Base-by-base conservation (phyloP, 2,797 vertebrate genomes). In the Lepus townsendii region DNA sequence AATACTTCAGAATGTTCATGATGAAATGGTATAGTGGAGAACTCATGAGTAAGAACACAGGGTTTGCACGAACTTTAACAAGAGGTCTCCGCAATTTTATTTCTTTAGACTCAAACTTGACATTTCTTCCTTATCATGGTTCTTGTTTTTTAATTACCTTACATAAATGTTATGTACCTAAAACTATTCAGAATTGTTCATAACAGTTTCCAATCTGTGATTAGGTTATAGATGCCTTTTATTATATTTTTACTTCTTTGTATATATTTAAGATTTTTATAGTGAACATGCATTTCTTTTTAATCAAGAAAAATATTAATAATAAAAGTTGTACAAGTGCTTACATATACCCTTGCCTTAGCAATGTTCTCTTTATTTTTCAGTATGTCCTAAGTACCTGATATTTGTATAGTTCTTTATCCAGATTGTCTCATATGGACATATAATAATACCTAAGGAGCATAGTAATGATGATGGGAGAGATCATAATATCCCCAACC, bases 321-420 rank as follows among this genome's bases (percentile, higher is more conserved):
- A 91, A 93, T 85, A 68, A 68, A 90, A 72, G 27, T 93, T 62
- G 0, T 7, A 83, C 60, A 96, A 66, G 5, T 66, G 6, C 22
- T n/a, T 80, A 52, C 9, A 32, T 63, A 17, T 35, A 79, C 91
- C 42, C 17, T 85, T 83, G 32, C 19, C 32, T 47, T 72, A 35
- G 22, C 30, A 72, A 87, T 68, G 30, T 79, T 91, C 32, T 50
- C 66, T 11, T 7, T 75, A 95, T 60, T 62, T 75, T 85, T 88
- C n/a, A 57, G n/a, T n/a, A 38, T 85, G 50, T 32, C 52, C 26
- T 75, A 42, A 92, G 47, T 52, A 71, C 17, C 52, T 73, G 8
- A 22, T 30, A 66, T 80, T 94, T 86, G 11, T 73, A 42, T 66
- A 77, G 62, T 72, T 94, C 26, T 84, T 97, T 72, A 79, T 4